These are phyloP conservation scores for Pristionchus maxplancki DNA, from an alignment of 2,888 invertebrate genomes.

Conservation along the genomic window DNA sequence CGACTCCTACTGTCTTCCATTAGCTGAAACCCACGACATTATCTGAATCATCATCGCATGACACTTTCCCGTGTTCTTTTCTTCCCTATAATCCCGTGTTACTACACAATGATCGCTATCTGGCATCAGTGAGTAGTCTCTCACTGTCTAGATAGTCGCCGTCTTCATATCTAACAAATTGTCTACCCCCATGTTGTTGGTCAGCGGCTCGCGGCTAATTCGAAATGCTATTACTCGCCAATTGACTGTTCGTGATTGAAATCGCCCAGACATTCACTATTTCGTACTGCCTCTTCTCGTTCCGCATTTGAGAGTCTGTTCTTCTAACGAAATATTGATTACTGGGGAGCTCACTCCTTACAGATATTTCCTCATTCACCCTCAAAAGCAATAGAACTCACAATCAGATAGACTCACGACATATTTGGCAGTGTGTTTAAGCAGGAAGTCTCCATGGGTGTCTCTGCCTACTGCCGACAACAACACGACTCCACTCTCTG, in stretches of 20 bases:
- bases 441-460: constrained; percentile 71
- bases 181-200: background rate
- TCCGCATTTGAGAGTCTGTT: background rate
- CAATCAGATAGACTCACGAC: constrained; percentile 28
- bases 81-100: background rate
- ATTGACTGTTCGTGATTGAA: background rate
- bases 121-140: background rate
- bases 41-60: background rate
- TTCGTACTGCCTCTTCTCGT: background rate
- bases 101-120: background rate
- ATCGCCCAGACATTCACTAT: background rate
- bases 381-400: no score
- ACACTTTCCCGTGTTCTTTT: background rate
- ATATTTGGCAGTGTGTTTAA: background rate
- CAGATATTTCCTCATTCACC: background rate
- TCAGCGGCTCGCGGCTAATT: background rate
- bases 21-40: background rate
- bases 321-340: no score
- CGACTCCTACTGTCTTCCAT: background rate
- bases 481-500: constrained; percentile 79
- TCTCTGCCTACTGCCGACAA: constrained; percentile 89
- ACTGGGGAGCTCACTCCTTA: no score
- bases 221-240: background rate
- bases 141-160: background rate
- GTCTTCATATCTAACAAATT: background rate